Percentiles rank a stretch among this genome's conserved stretches.
Conservation (phyloP, 1,140 invertebrate species). For the Aphaenogaster ashmeadi region DNA sequence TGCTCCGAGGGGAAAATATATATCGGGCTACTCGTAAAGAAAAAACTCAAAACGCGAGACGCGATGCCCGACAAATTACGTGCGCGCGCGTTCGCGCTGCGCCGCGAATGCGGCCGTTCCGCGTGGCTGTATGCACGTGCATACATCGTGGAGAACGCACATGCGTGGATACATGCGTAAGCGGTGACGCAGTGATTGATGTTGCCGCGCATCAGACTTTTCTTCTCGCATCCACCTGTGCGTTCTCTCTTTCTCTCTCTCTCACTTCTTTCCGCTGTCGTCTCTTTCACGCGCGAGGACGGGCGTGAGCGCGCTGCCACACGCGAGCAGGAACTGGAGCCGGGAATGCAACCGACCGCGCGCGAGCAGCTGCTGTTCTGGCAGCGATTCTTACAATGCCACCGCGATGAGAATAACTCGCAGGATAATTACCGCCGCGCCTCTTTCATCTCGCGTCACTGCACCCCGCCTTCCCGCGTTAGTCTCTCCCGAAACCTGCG, state of each 20-base stretch:
- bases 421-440: conserved; percentile 73
- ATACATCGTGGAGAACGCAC: background rate
- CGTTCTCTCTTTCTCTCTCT: background rate
- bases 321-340: conserved; percentile 37
- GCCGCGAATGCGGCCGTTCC: conserved; percentile 20
- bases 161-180: conserved; percentile 67
- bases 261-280: background rate
- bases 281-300: conserved; percentile 18
- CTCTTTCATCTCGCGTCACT: conserved; percentile 61
- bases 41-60: conserved; percentile 52
- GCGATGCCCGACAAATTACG: conserved; percentile 48
- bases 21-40: conserved; percentile 32
- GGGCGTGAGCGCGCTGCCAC: conserved; percentile 36
- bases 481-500: conserved; percentile 42
- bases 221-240: conserved; percentile 35
- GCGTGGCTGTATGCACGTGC: background rate
- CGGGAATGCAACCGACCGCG: conserved; percentile 71
- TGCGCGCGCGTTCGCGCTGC: background rate
- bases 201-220: conserved; percentile 64
- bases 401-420: conserved; percentile 73
- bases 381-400: conserved; percentile 76
- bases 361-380: conserved; percentile 73
- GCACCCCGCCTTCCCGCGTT: conserved; percentile 15
- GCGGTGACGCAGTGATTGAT: conserved; percentile 73
- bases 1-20: conserved; percentile 31